phyloP scores from a whole-genome alignment of 1,140 invertebrate species.

The Philotrypesis tridentata region DNA sequence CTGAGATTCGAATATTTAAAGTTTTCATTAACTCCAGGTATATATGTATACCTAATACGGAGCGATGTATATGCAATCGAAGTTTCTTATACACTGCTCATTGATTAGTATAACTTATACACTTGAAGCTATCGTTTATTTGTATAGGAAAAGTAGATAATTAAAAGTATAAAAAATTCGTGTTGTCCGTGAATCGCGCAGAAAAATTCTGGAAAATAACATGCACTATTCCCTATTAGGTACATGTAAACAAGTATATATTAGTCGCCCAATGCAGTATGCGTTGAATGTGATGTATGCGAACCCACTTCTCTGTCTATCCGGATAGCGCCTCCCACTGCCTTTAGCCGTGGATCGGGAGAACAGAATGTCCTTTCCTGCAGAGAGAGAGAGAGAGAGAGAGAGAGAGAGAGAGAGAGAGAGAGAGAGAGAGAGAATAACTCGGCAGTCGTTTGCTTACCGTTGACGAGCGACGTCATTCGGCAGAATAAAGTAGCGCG shows the following conservation, averaged over 20 bases:
- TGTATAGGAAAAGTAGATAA: too few relatives aligned
- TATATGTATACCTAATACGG: too few relatives aligned
- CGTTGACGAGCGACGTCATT: not conserved
- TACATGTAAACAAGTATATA: not conserved
- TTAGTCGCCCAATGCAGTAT: not conserved
- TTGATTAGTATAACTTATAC: too few relatives aligned
- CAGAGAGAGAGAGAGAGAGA: not conserved
- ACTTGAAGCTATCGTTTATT: too few relatives aligned
- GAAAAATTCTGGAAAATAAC: too few relatives aligned
- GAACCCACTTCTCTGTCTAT: not conserved
- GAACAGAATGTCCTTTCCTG: conserved; percentile 14
- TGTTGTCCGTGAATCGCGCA: too few relatives aligned
- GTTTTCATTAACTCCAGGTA: too few relatives aligned
- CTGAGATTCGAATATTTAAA: too few relatives aligned
- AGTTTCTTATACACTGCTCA: too few relatives aligned
- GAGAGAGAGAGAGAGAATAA: not conserved
- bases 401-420: not conserved
- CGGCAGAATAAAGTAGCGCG: not conserved
- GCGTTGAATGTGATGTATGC: not conserved
- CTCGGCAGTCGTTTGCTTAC: conserved; percentile 27
- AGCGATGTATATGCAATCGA: too few relatives aligned
- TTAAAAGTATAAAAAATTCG: too few relatives aligned
- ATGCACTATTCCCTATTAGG: too few relatives aligned
- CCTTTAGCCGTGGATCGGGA: not conserved
- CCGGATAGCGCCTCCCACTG: conserved; percentile 13